Evolutionary conservation across 2,113 vertebrate species (phyloP), one percentile per base, ranked within the genome.

Genomic region (Mesitornis unicolor): DNA sequence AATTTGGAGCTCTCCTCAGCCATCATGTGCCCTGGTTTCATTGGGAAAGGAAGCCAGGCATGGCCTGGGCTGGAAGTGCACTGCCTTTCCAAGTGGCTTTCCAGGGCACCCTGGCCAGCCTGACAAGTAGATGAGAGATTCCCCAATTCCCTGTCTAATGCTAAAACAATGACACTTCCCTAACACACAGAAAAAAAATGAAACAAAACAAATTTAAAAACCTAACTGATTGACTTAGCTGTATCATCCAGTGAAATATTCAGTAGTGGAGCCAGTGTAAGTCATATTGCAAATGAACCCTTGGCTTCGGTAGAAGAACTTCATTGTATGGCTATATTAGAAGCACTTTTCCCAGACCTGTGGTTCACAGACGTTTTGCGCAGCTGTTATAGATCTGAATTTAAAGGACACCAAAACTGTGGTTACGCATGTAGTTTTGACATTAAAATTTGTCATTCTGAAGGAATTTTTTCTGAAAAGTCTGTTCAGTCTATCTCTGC

Each of bases 391-490:
- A 63, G 54, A 77, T 81, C 43, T 96, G 76, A 84, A 92, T n/a
- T 53, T 47, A 90, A 94, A 94, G 25, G 40, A 64, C 43, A 64
- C 11, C 28, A 60, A 77, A 68, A 59, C 28, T 53, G 68, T 57
- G 50, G n/a, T 76, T 93, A 61, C 87, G 64, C 51, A 15, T 43
- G 43, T 10, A 59, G n/a, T 82, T 89, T 60, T 60, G 65, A 87
- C 84, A 87, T n/a, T 54, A 84, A 93, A 74, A 90, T 31, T 16
- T 38, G 68, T 92, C 73, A 76, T 84, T 95, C 75, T 68, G 87
- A 91, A 97, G 60, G 65, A 89, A 71, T 91, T 84, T 69, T 87
- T 35, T 84, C 76, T 87, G 80, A 80, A 63, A 26, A 84, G n/a
- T 36, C 82, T 74, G 59, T 88, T 90, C 86, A 59, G 38, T 50